Evolutionary conservation across 2,888 invertebrate species (phyloP).

Genomic region (Coenonympha arcania): DNA sequence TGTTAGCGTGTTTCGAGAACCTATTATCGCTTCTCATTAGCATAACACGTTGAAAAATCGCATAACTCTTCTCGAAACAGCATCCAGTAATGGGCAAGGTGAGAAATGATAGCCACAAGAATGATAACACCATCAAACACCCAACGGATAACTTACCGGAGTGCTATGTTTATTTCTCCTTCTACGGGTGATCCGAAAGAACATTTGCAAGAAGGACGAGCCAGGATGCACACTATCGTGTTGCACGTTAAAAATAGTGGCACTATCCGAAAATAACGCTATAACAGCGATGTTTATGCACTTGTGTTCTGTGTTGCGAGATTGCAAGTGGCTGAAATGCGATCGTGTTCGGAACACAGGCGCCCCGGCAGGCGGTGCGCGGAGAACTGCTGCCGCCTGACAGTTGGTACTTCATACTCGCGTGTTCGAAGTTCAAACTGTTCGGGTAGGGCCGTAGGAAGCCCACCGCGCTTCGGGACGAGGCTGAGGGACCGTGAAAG

Average conservation of each 20-base stretch:
- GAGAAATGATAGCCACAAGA: slow-evolving; percentile 12
- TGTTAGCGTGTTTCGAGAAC: slow-evolving; percentile 31
- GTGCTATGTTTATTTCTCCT: slow-evolving; percentile 64
- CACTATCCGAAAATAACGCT: slow-evolving; percentile 47
- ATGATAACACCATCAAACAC: slow-evolving; percentile 24
- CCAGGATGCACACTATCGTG: slow-evolving; percentile 46
- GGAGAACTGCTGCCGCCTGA: slow-evolving; percentile 51
- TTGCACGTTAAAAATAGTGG: slow-evolving; percentile 41
- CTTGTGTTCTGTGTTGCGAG: slow-evolving; percentile 47
- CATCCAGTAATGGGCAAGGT: slow-evolving; percentile 26
- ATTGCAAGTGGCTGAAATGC: slow-evolving; percentile 41
- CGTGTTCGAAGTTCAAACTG: no score
- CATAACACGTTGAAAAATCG: slow-evolving; percentile 35
- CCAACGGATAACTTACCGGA: slow-evolving; percentile 53
- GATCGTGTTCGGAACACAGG: slow-evolving; percentile 36
- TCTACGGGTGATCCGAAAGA: slow-evolving; percentile 48
- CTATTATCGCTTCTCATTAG: slow-evolving; percentile 32
- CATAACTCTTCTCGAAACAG: slow-evolving; percentile 22
- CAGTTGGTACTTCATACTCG: slow-evolving; percentile 34
- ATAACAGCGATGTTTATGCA: slow-evolving; percentile 44
- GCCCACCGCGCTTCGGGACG: slow-evolving; percentile 38
- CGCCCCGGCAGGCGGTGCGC: slow-evolving; percentile 50
- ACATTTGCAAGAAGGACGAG: slow-evolving; percentile 48
- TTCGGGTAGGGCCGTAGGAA: slow-evolving; percentile 33
- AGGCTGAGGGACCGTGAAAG: slow-evolving; percentile 57